Evolutionary conservation across 2,797 vertebrate species (phyloP).

Genomic region (Kryptolebias ocellatus): DNA sequence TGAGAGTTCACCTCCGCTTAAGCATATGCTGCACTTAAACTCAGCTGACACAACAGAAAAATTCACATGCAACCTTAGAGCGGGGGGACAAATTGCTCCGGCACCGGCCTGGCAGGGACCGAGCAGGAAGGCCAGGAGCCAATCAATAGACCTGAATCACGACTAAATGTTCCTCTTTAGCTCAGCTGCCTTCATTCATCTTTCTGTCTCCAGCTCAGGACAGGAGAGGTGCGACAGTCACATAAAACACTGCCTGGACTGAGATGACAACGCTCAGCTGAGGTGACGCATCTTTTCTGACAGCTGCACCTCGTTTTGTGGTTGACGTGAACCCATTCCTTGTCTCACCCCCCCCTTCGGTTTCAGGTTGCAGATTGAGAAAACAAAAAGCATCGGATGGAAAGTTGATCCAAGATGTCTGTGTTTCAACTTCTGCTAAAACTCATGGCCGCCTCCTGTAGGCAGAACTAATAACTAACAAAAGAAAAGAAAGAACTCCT

Average conservation of each 20-base stretch:
- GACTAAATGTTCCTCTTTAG: constrained; percentile 64
- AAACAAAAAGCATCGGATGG: constrained; percentile 22
- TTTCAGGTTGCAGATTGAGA: constrained; percentile 28
- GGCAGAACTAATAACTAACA: constrained; percentile 46
- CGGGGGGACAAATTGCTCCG: constrained; percentile 64
- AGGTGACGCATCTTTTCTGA: constrained; percentile 22
- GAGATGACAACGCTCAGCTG: constrained; percentile 25
- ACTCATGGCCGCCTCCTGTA: constrained; percentile 72
- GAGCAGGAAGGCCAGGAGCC: constrained; percentile 63
- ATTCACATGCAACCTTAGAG: constrained; percentile 73
- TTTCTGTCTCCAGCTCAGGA: constrained; percentile 37
- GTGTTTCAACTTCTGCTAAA: constrained; percentile 22
- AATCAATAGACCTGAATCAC: constrained; percentile 74
- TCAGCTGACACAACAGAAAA: constrained; percentile 81
- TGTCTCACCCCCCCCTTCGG: not conserved
- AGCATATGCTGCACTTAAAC: constrained; percentile 66
- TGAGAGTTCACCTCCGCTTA: constrained; percentile 70
- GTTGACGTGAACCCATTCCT: not conserved
- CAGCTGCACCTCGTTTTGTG: constrained; percentile 36
- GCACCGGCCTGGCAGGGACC: constrained; percentile 62
- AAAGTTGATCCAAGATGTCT: constrained; percentile 30
- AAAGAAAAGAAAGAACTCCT: not conserved
- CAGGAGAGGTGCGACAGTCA: constrained; percentile 26
- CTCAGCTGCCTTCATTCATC: constrained; percentile 53
- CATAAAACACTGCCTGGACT: constrained; percentile 21